phyloP scores from a whole-genome alignment of 2,113 vertebrate species.

The Manacus vitellinus region DNA sequence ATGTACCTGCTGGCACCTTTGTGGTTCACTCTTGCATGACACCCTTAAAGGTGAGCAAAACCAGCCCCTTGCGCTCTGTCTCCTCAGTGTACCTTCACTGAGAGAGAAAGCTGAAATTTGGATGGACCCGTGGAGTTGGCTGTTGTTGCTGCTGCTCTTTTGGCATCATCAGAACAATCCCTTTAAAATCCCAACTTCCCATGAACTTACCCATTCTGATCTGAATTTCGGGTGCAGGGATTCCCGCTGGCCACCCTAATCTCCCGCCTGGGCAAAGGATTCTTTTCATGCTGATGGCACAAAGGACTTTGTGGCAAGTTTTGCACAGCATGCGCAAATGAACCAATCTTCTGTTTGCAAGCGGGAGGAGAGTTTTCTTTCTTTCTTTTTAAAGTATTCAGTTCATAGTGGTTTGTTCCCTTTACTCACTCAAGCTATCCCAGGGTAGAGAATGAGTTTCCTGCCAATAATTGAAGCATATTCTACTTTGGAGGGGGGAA shows the following conservation, averaged over 20 bases:
- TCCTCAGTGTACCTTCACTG: rapidly evolving
- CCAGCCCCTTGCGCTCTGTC: not conserved
- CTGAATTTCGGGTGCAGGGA: conserved; percentile 66
- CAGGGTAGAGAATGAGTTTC: not conserved
- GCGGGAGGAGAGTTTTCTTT: conserved; percentile 37
- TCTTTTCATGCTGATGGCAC: conserved; percentile 51
- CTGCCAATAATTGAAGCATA: conserved; percentile 57
- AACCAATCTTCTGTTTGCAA: conserved; percentile 39
- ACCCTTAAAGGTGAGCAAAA: not conserved
- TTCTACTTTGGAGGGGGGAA: not conserved
- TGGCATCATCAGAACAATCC: conserved; percentile 52
- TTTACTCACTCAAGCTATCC: conserved; percentile 44
- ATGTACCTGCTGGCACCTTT: not conserved
- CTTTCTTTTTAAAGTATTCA: conserved; percentile 26
- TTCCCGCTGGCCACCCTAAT: conserved; percentile 66
- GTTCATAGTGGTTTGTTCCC: conserved; percentile 23
- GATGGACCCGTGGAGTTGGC: not conserved
- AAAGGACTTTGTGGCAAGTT: conserved; percentile 57
- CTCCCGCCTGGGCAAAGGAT: conserved; percentile 41
- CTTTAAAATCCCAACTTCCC: conserved; percentile 66
- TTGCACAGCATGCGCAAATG: conserved; percentile 40
- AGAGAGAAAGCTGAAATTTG: not conserved
- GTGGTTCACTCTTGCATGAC: rapidly evolving
- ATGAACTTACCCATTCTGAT: conserved; percentile 65
- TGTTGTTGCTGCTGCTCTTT: conserved; percentile 4